These are phyloP conservation scores for Perizoma affinitatum DNA, from an alignment of 2,888 invertebrate species.

Conservation along the genomic window DNA sequence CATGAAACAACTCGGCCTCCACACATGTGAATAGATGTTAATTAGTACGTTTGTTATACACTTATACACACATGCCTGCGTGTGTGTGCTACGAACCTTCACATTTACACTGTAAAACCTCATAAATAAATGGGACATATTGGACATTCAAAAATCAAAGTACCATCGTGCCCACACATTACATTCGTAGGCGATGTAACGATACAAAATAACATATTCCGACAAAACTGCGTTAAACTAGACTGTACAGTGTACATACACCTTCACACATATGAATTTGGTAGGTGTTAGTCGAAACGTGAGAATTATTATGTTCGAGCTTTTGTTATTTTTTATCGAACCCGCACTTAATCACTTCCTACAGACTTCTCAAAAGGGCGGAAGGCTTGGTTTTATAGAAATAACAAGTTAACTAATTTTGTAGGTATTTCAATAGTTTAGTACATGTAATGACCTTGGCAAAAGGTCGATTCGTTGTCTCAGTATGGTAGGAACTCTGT, in stretches of 20 bases:
- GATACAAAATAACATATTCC: conserved; percentile 40
- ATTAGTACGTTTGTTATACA: conserved; percentile 77
- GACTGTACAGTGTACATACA: conserved; percentile 38
- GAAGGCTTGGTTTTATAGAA: conserved; percentile 76
- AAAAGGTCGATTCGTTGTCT: conserved; percentile 70
- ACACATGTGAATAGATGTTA: conserved; percentile 78
- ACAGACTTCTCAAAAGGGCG: conserved; percentile 73
- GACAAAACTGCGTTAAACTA: conserved; percentile 42
- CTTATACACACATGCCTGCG: conserved; percentile 52
- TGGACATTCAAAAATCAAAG: conserved; percentile 39
- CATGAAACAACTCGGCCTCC: conserved; percentile 68
- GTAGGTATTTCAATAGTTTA: conserved; percentile 56
- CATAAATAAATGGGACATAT: conserved; percentile 53
- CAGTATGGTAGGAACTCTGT: conserved; percentile 60
- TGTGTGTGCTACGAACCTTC: conserved; percentile 52
- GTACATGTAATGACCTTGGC: conserved; percentile 61
- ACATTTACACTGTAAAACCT: conserved; percentile 53
- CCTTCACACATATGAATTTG: conserved; percentile 60
- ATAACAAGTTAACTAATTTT: conserved; percentile 76
- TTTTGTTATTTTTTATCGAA: conserved; percentile 73
- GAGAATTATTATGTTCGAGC: conserved; percentile 68
- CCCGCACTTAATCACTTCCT: conserved; percentile 79
- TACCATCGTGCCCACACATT: conserved; percentile 35
- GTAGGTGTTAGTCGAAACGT: conserved; percentile 64
- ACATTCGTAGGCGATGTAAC: conserved; percentile 34